These are phyloP conservation scores for Chaetodon trifasciatus DNA, from an alignment of 2,797 vertebrate genomes.

Conservation along the genomic window DNA sequence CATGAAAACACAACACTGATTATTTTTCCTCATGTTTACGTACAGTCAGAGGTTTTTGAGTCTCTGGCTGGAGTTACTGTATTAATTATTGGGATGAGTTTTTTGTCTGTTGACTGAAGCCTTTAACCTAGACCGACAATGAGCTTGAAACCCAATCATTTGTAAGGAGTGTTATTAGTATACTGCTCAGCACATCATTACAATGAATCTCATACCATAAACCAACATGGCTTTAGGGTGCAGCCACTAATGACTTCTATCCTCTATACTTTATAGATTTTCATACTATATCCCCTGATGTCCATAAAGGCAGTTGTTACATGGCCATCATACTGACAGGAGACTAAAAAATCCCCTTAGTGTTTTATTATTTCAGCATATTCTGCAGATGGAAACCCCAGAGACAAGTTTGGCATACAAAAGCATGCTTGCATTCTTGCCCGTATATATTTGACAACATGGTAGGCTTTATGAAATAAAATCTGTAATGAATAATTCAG, in stretches of 20 bases:
- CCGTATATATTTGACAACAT: background rate
- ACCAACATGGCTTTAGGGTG: background rate
- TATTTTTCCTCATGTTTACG: conserved; percentile 30
- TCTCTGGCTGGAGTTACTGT: background rate
- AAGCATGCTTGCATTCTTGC: background rate
- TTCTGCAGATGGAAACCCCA: background rate
- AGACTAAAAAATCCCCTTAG: background rate
- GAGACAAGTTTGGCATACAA: background rate
- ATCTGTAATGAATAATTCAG: conserved; percentile 27
- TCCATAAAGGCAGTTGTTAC: conserved; percentile 10
- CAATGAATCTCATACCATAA: conserved; percentile 2
- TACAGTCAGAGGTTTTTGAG: conserved; percentile 3
- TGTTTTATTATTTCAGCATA: background rate
- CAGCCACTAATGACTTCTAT: background rate
- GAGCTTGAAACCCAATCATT: background rate
- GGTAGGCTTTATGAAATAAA: conserved; percentile 21
- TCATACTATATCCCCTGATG: background rate
- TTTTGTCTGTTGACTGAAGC: background rate
- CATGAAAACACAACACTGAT: background rate
- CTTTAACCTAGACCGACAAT: background rate
- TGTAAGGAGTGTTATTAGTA: background rate
- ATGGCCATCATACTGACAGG: background rate
- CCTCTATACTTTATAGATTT: background rate
- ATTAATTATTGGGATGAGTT: conserved; percentile 14
- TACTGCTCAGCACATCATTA: background rate